phyloP scores from a whole-genome alignment of 2,888 invertebrate genomes.

The Furcula furcula region DNA sequence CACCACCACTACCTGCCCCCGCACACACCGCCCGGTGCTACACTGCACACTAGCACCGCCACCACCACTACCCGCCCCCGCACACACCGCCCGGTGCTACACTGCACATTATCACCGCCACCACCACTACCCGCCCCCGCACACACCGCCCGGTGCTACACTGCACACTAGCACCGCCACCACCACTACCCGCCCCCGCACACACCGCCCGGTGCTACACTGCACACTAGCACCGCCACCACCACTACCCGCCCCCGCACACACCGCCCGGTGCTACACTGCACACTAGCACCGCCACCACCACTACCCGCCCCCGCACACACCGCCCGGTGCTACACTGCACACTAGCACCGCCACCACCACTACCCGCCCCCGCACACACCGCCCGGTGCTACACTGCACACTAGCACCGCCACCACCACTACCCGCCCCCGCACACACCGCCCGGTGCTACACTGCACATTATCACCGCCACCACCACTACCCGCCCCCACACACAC shows the following conservation, averaged over 20 bases:
- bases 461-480: no score
- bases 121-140: slow-evolving; percentile 87
- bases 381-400: slow-evolving; percentile 91
- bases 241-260: slow-evolving; percentile 25
- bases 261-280: slow-evolving; percentile 3
- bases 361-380: slow-evolving; percentile 86
- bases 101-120: no score
- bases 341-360: slow-evolving; percentile 79
- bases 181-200: slow-evolving; percentile 9
- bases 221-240: no score
- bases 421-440: slow-evolving; percentile 10
- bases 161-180: no score
- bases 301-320: slow-evolving; percentile 94
- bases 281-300: no score
- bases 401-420: no score
- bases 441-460: slow-evolving; percentile 2
- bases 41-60: no score
- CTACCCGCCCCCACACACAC: no score
- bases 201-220: slow-evolving; percentile 5
- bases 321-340: slow-evolving; percentile 73
- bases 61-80: slow-evolving; percentile 9
- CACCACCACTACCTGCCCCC: slow-evolving; percentile 75
- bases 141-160: slow-evolving; percentile 89
- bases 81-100: slow-evolving; percentile 5
- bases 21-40: slow-evolving; percentile 87